Evolutionary conservation across 2,797 vertebrate species (phyloP).

Genomic region (Loris lydekkerianus): DNA sequence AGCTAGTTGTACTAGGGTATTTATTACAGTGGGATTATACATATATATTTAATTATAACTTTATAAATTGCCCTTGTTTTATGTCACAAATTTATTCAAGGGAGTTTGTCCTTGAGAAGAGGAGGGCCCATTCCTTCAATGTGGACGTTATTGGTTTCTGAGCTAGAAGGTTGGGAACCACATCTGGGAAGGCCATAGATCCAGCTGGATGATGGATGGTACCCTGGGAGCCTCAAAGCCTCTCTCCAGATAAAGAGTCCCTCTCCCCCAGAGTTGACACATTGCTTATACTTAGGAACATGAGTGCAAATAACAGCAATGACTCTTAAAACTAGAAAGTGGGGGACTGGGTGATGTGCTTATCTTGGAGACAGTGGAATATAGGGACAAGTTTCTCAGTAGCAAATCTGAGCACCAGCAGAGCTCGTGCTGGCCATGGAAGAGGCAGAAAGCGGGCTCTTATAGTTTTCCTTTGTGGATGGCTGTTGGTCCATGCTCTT

Average conservation of each 20-base stretch:
- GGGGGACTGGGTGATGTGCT: neutral
- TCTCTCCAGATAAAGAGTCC: neutral
- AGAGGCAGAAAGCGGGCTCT: neutral
- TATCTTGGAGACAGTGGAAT: neutral
- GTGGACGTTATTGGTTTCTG: neutral
- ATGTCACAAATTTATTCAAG: neutral
- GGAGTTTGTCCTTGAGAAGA: neutral
- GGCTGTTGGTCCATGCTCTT: neutral
- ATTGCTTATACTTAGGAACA: neutral
- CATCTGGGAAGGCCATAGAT: neutral
- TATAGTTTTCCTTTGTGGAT: neutral
- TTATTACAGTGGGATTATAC: neutral
- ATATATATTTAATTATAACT: neutral
- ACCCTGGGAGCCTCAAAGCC: neutral
- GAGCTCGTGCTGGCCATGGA: neutral
- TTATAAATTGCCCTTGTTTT: slow-evolving; percentile 3
- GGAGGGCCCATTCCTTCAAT: neutral
- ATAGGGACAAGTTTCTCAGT: neutral
- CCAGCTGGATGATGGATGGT: neutral
- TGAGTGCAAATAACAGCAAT: neutral
- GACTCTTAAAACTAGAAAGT: neutral
- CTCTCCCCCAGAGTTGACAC: neutral
- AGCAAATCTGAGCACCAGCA: neutral
- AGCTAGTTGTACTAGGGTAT: neutral
- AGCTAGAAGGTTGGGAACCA: neutral